phyloP scores from a whole-genome alignment of 2,113 vertebrate species.

The Tinamus guttatus region DNA sequence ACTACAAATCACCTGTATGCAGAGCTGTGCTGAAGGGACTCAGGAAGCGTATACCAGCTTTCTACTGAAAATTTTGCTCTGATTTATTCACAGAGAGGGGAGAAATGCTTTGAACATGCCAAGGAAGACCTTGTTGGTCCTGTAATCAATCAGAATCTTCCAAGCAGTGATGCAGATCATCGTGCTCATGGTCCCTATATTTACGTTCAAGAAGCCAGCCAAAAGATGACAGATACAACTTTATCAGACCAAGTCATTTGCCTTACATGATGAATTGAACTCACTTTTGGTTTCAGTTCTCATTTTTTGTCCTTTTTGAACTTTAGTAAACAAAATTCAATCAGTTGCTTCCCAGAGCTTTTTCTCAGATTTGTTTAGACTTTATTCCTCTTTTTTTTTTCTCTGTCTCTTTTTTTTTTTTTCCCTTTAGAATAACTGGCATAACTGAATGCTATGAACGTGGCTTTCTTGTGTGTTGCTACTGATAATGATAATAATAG shows the following conservation, averaged over 20 bases:
- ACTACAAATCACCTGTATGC: neutral
- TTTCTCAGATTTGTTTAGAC: neutral
- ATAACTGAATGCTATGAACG: neutral
- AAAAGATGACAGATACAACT: neutral
- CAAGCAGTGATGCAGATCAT: neutral
- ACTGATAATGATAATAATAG: neutral
- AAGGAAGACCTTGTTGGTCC: neutral
- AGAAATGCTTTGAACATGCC: neutral
- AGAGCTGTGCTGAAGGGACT: neutral
- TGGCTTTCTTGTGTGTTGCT: neutral
- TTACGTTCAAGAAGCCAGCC: neutral
- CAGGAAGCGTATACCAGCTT: neutral
- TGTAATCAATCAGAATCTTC: neutral
- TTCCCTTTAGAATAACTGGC: neutral
- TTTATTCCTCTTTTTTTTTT: accelerated
- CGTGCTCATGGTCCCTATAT: neutral
- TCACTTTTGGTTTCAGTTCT: neutral
- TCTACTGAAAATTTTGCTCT: neutral
- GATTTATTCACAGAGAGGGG: constrained; percentile 21
- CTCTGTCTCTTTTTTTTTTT: neutral
- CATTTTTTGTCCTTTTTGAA: neutral
- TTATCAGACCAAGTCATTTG: neutral
- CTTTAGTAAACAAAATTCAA: neutral
- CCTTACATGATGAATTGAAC: neutral
- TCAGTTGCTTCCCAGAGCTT: neutral